Conservation (phyloP, 2,888 invertebrate genomes). For the Synergus gifuensis region DNA sequence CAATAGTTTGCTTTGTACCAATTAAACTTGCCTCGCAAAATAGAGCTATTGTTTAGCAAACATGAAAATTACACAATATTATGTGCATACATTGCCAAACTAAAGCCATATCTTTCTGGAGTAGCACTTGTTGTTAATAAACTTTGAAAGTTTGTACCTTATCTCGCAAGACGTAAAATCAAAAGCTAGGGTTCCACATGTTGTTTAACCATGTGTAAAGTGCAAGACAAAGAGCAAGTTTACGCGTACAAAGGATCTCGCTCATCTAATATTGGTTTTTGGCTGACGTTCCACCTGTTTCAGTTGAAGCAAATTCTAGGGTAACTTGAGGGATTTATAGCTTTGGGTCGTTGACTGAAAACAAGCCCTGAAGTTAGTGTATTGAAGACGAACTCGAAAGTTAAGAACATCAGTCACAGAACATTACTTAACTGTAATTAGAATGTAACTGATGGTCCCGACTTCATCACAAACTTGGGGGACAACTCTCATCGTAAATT, state of each 20-base stretch:
- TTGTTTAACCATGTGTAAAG: conserved; percentile 18
- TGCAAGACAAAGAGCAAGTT: conserved; percentile 25
- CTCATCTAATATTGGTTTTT: conserved; percentile 36
- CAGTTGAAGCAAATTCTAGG: conserved; percentile 9
- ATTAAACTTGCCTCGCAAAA: no score
- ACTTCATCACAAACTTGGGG: neutral
- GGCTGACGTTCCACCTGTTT: conserved; percentile 32
- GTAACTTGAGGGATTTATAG: conserved; percentile 22
- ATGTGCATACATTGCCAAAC: no score
- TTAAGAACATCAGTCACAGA: conserved; percentile 33
- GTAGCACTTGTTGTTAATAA: neutral
- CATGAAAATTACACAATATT: no score
- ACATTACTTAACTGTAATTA: conserved; percentile 31
- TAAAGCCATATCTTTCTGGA: neutral
- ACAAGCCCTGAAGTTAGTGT: conserved; percentile 28
- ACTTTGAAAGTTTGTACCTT: neutral
- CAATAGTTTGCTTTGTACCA: no score
- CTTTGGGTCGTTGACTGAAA: conserved; percentile 27
- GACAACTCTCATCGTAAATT: neutral
- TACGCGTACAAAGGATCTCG: neutral
- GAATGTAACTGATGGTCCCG: conserved; percentile 9
- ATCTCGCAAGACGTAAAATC: neutral
- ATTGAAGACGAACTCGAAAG: conserved; percentile 36
- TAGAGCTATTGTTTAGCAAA: no score
- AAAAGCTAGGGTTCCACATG: neutral